Evolutionary conservation across 2,888 invertebrate genomes (phyloP), one percentile per base, ranked within the genome.

Genomic region (Sturmia bella): DNA sequence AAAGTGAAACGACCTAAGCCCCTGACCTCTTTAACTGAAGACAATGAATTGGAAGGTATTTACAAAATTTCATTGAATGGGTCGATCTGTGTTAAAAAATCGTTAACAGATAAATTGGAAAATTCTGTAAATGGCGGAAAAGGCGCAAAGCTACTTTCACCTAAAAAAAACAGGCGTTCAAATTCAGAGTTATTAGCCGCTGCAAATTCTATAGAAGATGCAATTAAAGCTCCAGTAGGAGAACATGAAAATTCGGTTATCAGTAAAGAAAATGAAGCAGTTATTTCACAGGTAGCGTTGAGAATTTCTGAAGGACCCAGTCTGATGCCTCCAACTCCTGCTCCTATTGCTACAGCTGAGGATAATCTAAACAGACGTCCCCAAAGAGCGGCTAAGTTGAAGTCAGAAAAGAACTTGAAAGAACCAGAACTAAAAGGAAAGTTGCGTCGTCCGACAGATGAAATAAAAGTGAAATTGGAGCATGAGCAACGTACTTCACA

Each of bases 1-100:
- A 86, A 84, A 7, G 89, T 89, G 61, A 90, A 90, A 66, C 88
- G 89, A 0, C 56, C 85, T 0, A 90, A 90, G 66, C 89, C 88
- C 0, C 75, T 90, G 2, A 63, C 87, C 13, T 83, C 86, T 3
- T 68, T 90, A 4, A 69, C 59, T 12, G 89, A 89, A 59, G 84
- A 52, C 11, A 61, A 66, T 3, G 90, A 90, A 61, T 73, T 80
- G 50, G 87, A 89, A 13, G 79, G 84, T 85, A 80, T 80, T 80
- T n/a, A n/a, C n/a, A n/a, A n/a, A n/a, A 15, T 41, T 15, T 6
- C n/a, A n/a, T n/a, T n/a, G n/a, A n/a, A n/a, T n/a, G n/a, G n/a
- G n/a, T n/a, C n/a, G 15, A 32, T 9, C 37, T 12, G n/a, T 54
- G 9, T 2, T 37, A 12, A 37, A 15, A 15, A 13, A 3, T 12